phyloP scores from a whole-genome alignment of 2,888 invertebrate species.

The Scrobipalpa atriplicella region DNA sequence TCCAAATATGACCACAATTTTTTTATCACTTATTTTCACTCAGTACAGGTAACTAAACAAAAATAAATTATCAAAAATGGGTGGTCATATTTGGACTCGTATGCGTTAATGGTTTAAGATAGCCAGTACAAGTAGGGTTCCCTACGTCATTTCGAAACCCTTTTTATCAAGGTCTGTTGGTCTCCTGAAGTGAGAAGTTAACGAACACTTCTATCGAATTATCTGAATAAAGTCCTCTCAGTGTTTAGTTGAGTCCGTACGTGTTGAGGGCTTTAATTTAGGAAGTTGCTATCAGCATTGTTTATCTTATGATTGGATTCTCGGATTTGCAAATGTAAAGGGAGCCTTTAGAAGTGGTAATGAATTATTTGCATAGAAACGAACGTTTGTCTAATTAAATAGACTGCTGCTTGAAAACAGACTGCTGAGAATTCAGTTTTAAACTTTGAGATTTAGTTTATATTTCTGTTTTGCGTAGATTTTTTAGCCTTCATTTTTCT shows the following conservation, averaged over 20 bases:
- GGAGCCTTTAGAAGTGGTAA: background rate
- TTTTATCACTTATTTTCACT: no score
- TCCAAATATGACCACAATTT: no score
- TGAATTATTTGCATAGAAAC: conserved; percentile 17
- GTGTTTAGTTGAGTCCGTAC: background rate
- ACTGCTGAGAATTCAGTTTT: background rate
- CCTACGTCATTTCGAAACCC: no score
- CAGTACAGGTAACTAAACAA: no score
- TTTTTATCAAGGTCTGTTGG: no score
- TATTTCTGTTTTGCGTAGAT: no score
- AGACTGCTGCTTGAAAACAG: conserved; percentile 1
- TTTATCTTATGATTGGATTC: conserved; percentile 27
- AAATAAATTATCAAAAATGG: no score
- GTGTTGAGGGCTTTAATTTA: conserved; percentile 19
- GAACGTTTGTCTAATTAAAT: background rate
- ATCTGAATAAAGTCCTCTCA: background rate
- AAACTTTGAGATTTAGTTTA: background rate
- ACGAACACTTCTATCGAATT: background rate
- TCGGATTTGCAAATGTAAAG: conserved; percentile 21
- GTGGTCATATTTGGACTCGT: no score
- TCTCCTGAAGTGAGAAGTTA: background rate
- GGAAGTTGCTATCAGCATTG: conserved; percentile 28
- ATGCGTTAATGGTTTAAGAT: no score
- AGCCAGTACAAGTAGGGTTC: background rate
- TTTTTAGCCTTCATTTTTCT: no score